A percentile compares a stretch with the other conserved stretches of the same genome.
Evolutionary conservation across 2,113 vertebrate genomes (phyloP).

Genomic region (Orthonyx spaldingii): DNA sequence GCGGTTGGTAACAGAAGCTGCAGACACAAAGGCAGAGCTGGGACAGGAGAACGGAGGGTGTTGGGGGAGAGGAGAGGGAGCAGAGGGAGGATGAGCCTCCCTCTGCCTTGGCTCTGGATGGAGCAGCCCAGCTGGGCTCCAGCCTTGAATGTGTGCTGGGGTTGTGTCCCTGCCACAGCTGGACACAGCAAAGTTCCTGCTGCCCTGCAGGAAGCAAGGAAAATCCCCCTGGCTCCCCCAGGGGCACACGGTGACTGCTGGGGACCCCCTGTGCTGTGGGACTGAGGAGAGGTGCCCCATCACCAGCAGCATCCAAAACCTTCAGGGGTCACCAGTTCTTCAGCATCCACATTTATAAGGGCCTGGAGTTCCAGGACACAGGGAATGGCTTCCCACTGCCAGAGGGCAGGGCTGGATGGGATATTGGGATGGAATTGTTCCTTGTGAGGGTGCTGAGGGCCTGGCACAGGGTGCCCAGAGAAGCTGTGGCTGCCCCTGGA

Average conservation of each 20-base stretch:
- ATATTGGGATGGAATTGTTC: background rate
- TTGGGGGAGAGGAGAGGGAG: background rate
- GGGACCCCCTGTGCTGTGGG: background rate
- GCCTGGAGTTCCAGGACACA: background rate
- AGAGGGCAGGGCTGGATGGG: background rate
- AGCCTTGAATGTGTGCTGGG: rapidly evolving
- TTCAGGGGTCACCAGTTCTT: background rate
- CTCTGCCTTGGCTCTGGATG: background rate
- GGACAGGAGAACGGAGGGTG: background rate
- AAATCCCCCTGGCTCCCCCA: background rate
- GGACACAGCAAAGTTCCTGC: background rate
- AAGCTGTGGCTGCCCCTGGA: background rate
- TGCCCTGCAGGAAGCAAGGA: background rate
- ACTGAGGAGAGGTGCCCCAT: background rate
- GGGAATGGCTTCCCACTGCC: background rate
- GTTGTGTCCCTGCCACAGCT: background rate
- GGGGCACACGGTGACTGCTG: background rate
- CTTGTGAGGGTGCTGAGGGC: background rate
- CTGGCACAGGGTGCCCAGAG: background rate
- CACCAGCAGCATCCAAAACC: background rate
- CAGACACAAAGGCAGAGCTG: constrained; percentile 29
- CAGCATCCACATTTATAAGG: background rate
- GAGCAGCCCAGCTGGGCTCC: background rate
- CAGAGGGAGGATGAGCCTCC: background rate
- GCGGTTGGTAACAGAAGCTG: constrained; percentile 39